Evolutionary conservation across 2,888 invertebrate species (phyloP).

Genomic region (Parochlus steinenii): DNA sequence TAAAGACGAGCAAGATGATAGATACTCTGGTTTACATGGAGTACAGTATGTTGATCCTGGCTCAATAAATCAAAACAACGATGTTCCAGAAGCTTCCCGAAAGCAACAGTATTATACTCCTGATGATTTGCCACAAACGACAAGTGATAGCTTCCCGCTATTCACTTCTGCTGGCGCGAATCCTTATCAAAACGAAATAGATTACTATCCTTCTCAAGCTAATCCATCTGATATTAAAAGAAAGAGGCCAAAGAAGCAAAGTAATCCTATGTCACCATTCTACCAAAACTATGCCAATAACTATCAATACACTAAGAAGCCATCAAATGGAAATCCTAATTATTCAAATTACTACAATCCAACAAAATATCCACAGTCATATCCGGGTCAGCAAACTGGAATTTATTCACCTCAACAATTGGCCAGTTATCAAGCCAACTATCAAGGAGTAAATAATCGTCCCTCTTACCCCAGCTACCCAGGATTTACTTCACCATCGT

Average conservation of each 20-base stretch:
- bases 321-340: constrained; percentile 1
- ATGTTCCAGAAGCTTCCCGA: no score
- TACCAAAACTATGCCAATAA: constrained; percentile 12
- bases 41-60: constrained; percentile 1
- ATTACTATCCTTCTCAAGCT: no score
- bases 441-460: no score
- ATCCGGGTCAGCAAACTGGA: no score
- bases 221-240: constrained; percentile 1
- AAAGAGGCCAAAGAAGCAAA: constrained; percentile 4
- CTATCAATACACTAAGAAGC: constrained; percentile 11
- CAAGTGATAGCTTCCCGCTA: no score
- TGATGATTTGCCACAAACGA: no score
- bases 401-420: background rate
- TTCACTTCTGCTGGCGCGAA: no score
- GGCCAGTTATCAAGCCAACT: background rate
- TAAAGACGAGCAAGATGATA: constrained; percentile 3
- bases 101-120: constrained; percentile 10
- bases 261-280: constrained; percentile 8
- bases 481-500: no score
- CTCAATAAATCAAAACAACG: no score
- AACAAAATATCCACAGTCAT: constrained; percentile 9
- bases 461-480: no score
- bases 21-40: constrained; percentile 9
- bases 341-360: constrained; percentile 8
- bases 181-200: background rate